Base-by-base conservation (phyloP, 2,797 vertebrate species). In the Sebastes melanostomus region DNA sequence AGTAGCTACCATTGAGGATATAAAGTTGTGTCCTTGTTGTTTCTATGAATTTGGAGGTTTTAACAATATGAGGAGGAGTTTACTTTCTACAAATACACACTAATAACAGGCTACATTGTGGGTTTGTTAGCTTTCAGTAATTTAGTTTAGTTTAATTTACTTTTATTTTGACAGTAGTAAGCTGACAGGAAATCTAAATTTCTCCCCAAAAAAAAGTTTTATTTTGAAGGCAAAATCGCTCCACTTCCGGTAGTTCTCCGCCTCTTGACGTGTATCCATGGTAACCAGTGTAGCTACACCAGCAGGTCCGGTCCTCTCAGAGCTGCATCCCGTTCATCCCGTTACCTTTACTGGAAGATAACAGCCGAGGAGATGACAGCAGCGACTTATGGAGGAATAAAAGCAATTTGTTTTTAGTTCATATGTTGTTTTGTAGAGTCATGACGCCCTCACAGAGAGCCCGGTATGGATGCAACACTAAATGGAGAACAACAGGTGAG, bases 401-500 rank as follows among this genome's bases (percentile, higher is more conserved):
- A 63, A 9, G 2, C 2, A 12, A 5, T 9, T 30, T 24, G 5
- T 38, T 68, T 68, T 54, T 30, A 22, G 2, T 24, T 58, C 5
- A 3, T 32, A 27, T 75, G 65, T 52, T 52, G 18, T 38, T 68
- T 14, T 58, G 32, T 6, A 54, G 22, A 71, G 79, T 56, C 34
- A 96, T 96, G 95, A 94, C 86, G 24, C 90, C 93, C 4, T 81
- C 92, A 65, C 93, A 93, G 86, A 95, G 88, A 89, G 54, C 69
- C 73, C 85, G 88, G 7, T 72, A 83, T 12, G 90, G 84, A 79
- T 81, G 89, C 11, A 75, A 88, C 56, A 13, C 63, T 58, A 94
- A 87, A 85, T 93, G 93, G 93, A 95, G 78, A 89, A 24, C 27
- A 8, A 60, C 92, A 90, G 94, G 96, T 96, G 80, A 94, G 91